Evolutionary conservation across 1,140 invertebrate genomes (phyloP).

Genomic region (Oncopodura yosiiana): DNA sequence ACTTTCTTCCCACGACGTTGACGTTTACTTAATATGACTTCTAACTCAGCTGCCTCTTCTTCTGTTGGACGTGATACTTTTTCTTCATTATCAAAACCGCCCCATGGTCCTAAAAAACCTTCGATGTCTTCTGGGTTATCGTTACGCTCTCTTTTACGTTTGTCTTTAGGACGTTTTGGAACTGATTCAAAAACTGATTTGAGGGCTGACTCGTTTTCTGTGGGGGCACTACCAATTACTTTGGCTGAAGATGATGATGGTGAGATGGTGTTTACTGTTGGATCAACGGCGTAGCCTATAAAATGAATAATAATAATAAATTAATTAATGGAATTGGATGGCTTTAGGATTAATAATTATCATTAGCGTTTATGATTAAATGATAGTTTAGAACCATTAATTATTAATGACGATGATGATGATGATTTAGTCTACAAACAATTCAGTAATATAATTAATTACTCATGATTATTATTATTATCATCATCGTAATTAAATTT

Average conservation of each 20-base stretch:
- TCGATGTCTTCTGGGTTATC: constrained; percentile 83
- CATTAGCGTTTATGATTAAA: no score
- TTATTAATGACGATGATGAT: no score
- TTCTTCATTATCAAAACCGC: constrained; percentile 82
- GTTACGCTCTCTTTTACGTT: constrained; percentile 84
- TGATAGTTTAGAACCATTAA: no score
- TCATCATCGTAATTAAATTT: no score
- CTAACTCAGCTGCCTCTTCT: constrained; percentile 83
- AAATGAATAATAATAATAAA: not conserved
- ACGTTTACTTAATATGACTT: constrained; percentile 88
- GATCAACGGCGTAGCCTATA: constrained; percentile 86
- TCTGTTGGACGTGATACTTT: constrained; percentile 76
- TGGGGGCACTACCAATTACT: constrained; percentile 54
- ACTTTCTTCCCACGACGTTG: constrained; percentile 69
- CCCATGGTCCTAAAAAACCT: constrained; percentile 96
- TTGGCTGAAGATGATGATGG: constrained; percentile 45
- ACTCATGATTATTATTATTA: no score
- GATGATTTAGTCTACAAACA: no score
- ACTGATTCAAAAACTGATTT: constrained; percentile 84
- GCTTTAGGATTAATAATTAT: no score
- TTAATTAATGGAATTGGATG: no score
- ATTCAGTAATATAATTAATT: no score
- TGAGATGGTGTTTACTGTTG: constrained; percentile 65
- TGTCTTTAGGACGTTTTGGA: constrained; percentile 61
- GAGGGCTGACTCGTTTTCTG: constrained; percentile 51